Evolutionary conservation across 2,888 invertebrate genomes (phyloP), one percentile per base, ranked within the genome.

Genomic region (Listrodromus nycthemerus): DNA sequence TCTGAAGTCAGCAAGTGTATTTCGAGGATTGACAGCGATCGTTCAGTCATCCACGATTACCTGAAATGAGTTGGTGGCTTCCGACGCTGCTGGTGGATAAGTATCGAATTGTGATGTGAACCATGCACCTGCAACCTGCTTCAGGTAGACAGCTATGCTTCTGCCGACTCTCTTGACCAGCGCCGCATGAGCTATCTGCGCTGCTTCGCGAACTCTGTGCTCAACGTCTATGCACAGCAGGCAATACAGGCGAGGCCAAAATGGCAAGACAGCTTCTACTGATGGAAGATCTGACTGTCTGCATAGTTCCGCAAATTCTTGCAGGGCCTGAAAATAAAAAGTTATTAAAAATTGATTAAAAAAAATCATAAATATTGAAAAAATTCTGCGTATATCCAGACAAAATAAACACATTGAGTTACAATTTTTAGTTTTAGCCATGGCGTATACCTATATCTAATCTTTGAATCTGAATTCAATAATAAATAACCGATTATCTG

Each of bases 241-340:
- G 85, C 95, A 95, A 92, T 98, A 99, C 80, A 96, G 94, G 87
- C 97, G 95, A 0, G 97, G 96, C 98, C 98, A 99, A 90, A 96
- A 95, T 0, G 97, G 96, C 70, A 99, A 93, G 1, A 97, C 95
- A 1, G 95, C 94, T 91, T 96, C 96, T 0, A 97, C 94, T 50
- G 95, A 94, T n/a, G 96, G 95, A 7, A 95, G 91, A 83, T 96
- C 95, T 13, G 96, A 95, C 45, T 95, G 95, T 86, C 95, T 94
- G 63, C 97, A 95, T 13, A 98, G 92, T 19, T 96, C 96, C 37
- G 95, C 94, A 89, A 98, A 96, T 93, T 98, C 98, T 94, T 97
- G 96, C 21, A 98, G 92, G 1, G 97, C 97, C 97, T 97, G 91
- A 88, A 33, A 65, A 82, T 45, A 83, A 8, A 73, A 55, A 24